Percentiles rank a stretch among this genome's conserved stretches.
Conservation (phyloP, 2,797 vertebrate species). For the Bovichtus variegatus region DNA sequence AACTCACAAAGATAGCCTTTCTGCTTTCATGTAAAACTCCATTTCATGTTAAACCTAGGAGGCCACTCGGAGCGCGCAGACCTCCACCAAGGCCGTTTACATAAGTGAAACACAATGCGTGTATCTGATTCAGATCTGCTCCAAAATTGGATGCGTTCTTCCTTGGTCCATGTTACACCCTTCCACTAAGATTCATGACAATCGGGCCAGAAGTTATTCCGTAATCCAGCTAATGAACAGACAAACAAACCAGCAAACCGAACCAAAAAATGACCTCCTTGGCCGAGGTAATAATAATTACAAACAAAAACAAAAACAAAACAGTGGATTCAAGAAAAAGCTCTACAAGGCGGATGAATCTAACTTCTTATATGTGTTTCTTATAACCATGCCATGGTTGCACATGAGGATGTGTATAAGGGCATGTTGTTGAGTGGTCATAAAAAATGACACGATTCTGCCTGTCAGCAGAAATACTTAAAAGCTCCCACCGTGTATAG, state of each 20-base stretch:
- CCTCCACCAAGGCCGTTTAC: no score
- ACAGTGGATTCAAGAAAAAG: constrained; percentile 1
- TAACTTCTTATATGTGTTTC: constrained; percentile 15
- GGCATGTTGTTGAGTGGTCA: constrained; percentile 24
- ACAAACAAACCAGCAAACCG: no score
- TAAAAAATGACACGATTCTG: constrained; percentile 41
- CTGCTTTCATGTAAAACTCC: constrained; percentile 32
- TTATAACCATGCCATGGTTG: constrained; percentile 12
- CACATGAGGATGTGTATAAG: constrained; percentile 15
- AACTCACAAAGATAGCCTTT: constrained; percentile 16
- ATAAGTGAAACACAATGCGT: no score
- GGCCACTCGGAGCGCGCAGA: no score
- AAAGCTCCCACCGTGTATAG: constrained; percentile 48
- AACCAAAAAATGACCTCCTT: no score
- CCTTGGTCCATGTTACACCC: no score
- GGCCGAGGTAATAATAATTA: constrained; percentile 9
- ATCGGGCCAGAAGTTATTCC: no score
- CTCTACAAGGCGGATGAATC: background rate
- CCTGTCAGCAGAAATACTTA: constrained; percentile 57
- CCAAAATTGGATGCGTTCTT: no score
- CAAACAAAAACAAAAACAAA: constrained; percentile 4
- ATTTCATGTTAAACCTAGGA: constrained; percentile 12
- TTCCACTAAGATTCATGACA: no score
- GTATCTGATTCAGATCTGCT: no score
- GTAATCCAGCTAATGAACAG: no score